phyloP scores from a whole-genome alignment of 2,888 invertebrate genomes.

The Folsomia manolachei region DNA sequence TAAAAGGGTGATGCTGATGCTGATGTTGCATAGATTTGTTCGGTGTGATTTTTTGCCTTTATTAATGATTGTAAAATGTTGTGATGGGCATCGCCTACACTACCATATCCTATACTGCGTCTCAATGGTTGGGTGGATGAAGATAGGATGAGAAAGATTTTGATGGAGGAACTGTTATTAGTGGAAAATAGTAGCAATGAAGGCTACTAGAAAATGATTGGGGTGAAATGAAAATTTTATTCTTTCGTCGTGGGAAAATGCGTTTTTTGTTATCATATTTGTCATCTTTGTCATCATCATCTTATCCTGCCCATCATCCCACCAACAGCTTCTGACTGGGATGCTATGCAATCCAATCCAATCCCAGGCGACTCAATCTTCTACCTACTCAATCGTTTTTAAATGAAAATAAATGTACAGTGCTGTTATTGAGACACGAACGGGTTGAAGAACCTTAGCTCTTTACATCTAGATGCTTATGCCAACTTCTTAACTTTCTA shows the following conservation, averaged over 20 bases:
- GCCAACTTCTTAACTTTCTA: background rate
- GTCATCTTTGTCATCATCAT: constrained; percentile 52
- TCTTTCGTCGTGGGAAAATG: constrained; percentile 48
- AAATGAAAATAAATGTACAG: constrained; percentile 6
- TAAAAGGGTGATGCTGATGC: constrained; percentile 3
- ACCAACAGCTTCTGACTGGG: background rate
- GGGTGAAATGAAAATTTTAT: constrained; percentile 44
- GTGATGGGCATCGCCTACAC: constrained; percentile 35
- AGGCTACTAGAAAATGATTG: constrained; percentile 5
- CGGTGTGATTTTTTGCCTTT: constrained; percentile 34
- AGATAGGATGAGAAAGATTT: constrained; percentile 20
- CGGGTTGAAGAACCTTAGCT: background rate
- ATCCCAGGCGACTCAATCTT: background rate
- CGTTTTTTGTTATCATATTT: constrained; percentile 50
- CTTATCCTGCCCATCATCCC: constrained; percentile 39
- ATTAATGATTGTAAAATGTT: constrained; percentile 47
- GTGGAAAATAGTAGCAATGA: constrained; percentile 9
- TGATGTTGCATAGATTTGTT: constrained; percentile 20
- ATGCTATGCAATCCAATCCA: background rate
- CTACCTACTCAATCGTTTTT: background rate
- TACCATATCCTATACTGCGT: constrained; percentile 2
- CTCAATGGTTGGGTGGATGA: constrained; percentile 27
- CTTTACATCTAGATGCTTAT: too few species aligned
- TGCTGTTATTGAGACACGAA: background rate
- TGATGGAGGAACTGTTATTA: constrained; percentile 20